These are phyloP conservation scores for Protonibea diacanthus DNA, from an alignment of 2,797 vertebrate species.

Conservation along the genomic window DNA sequence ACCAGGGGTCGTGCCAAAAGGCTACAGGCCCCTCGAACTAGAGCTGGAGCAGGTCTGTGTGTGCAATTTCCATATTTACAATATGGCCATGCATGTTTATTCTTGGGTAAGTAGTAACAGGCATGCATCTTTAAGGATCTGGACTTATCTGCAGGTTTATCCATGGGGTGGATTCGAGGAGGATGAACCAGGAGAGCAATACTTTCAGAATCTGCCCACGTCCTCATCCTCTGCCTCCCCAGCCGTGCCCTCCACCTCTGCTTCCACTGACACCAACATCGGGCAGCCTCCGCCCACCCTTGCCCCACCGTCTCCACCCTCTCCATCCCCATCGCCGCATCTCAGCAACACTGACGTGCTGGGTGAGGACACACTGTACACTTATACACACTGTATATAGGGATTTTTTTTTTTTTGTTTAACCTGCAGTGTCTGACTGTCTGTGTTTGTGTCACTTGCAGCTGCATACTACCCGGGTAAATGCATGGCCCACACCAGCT, in stretches of 20 bases:
- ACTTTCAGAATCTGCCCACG: constrained; percentile 95
- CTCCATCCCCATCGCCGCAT: constrained; percentile 80
- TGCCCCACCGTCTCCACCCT: constrained; percentile 75
- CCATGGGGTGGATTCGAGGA: constrained; percentile 96
- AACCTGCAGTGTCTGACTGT: constrained; percentile 46
- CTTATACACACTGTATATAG: constrained; percentile 48
- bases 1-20: constrained; percentile 96
- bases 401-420: not conserved
- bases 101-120: not conserved
- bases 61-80: not conserved
- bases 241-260: constrained; percentile 85
- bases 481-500: constrained; percentile 99
- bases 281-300: constrained; percentile 84
- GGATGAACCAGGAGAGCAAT: constrained; percentile 95
- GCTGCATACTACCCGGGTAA: constrained; percentile 96
- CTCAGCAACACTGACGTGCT: constrained; percentile 92
- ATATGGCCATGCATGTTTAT: no score
- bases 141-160: constrained; percentile 87
- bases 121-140: not conserved
- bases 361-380: constrained; percentile 88
- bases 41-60: constrained; percentile 92
- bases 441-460: constrained; percentile 38
- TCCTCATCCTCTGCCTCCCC: constrained; percentile 90
- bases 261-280: constrained; percentile 83
- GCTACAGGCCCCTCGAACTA: constrained; percentile 95